Base-by-base conservation (phyloP, 1,140 invertebrate species). In the Rhopalosiphum padi region DNA sequence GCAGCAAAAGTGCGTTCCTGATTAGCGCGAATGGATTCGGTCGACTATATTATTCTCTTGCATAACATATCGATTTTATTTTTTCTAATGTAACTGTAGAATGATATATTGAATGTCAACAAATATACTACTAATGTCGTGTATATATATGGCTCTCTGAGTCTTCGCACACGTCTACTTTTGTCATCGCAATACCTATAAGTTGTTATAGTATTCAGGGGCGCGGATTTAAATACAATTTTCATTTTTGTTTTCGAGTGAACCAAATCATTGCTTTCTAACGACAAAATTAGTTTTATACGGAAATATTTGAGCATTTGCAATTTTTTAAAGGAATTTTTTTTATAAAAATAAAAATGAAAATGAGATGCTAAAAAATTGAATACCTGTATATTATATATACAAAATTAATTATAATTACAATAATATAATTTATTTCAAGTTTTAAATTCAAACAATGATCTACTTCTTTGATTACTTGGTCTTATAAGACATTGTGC, bases 31-130 rank as follows among this genome's bases (percentile, higher is more conserved):
- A 53, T 2, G 68, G 91, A 86, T 53, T 93, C 82, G 48, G 91
- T 93, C 53, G 91, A 86, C 35, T 48, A 91, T 83, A 83, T 83
- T 83, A 86, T 93, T 93, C 48, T 93, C 91, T 93, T 93, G 82
- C 91, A 43, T 93, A 93, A 93, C 91, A 43, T 83, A 93, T 93
- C 46, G 91, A 93, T 93, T 93, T 86, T 93, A 35, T 93, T 55
- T 93, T 60, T 30, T 55, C 51, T 51, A 30, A 18, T 25, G 88
- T 90, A 68, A 90, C 37, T n/a, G 53, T 90, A 90, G 89, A 90
- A 90, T 30, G 51, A 60, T 77, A 77, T 77, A 77, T 77, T 77
- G 60, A 77, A 77, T 77, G 15, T 77, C 60, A 77, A 77, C 60
- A 77, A n/a, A 77, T 77, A 77, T 77, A 77, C n/a, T 77, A 77